Evolutionary conservation across 2,113 vertebrate species (phyloP), one percentile per base, ranked within the genome.

Genomic region (Phoenicopterus ruber): DNA sequence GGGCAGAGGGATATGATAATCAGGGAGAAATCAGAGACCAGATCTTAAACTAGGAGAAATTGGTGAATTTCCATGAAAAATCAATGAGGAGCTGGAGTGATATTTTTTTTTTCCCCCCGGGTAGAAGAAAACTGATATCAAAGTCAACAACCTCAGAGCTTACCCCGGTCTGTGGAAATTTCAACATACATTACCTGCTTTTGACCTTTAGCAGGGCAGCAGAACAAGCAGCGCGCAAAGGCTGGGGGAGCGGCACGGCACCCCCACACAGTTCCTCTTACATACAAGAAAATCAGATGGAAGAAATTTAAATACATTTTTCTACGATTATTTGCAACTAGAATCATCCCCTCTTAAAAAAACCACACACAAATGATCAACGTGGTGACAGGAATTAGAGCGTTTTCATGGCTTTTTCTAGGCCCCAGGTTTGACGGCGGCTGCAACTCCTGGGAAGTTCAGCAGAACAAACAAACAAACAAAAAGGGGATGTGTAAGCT

Each of bases 61-160:
- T 6, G 81, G 40, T 82, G 86, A 82, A 91, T 91, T 97, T 89
- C 96, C 93, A 89, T 93, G 73, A 86, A 95, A 96, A 95, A 94
- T 94, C 92, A 93, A 69, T 92, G 70, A 95, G 62, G 46, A 86
- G 63, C 32, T 90, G 42, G 34, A 92, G 46, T 36, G 20, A 92
- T n/a, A 50, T 63, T 25, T 34, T 22, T 47, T 13, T 3, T 0
- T 57, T 8, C 0, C 19, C 31, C n/a, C 6, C 0, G 17, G 31
- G 73, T 82, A 22, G 80, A 82, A 92, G 95, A 95, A 96, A 97
- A 92, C 57, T 36, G 86, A 94, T 96, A 92, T 86, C 47, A 92
- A 92, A 95, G 94, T 94, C 95, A 94, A 82, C 73, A 93, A 36
- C 65, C 78, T 57, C 29, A 42, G 73, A 84, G 49, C 66, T 91